These are phyloP conservation scores for Chrysolina oricalcia DNA, from an alignment of 2,888 invertebrate genomes.

Conservation along the genomic window DNA sequence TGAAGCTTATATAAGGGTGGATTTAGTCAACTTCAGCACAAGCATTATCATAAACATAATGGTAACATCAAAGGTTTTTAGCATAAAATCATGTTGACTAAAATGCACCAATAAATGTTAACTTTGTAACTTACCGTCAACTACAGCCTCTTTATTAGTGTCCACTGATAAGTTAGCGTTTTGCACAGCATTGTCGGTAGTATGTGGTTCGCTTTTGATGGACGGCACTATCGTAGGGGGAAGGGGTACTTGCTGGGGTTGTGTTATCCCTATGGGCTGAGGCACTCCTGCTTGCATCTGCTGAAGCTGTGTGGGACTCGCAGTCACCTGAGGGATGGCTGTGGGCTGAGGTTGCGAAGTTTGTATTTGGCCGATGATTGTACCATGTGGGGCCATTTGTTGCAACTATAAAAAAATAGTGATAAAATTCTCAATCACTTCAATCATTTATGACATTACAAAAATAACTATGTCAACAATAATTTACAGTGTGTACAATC, in stretches of 20 bases:
- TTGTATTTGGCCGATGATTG: slow-evolving; percentile 71
- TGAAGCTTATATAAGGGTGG: too few species aligned
- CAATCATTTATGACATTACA: slow-evolving; percentile 5
- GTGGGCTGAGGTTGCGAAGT: slow-evolving; percentile 63
- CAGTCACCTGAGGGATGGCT: slow-evolving; percentile 65
- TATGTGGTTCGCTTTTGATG: slow-evolving; percentile 29
- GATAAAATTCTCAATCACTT: background rate
- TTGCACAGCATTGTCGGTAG: slow-evolving; percentile 38
- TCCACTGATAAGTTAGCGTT: slow-evolving; percentile 41
- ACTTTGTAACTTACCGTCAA: slow-evolving; percentile 55
- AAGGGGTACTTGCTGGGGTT: slow-evolving; percentile 67
- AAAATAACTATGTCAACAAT: background rate
- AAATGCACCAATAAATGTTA: background rate
- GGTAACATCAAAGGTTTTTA: too few species aligned
- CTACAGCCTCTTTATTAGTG: slow-evolving; percentile 57
- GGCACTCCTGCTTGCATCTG: slow-evolving; percentile 58
- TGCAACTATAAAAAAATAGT: slow-evolving; percentile 43
- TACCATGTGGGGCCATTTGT: slow-evolving; percentile 74
- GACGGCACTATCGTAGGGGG: slow-evolving; percentile 56
- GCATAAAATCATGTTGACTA: too few species aligned
- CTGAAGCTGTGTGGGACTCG: slow-evolving; percentile 65
- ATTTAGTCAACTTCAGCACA: too few species aligned
- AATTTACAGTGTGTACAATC: background rate
- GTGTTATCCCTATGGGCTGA: slow-evolving; percentile 62
- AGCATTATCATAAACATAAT: too few species aligned